These are phyloP conservation scores for Drosophila melanosoma DNA, from an alignment of 2,888 invertebrate species.

Conservation along the genomic window DNA sequence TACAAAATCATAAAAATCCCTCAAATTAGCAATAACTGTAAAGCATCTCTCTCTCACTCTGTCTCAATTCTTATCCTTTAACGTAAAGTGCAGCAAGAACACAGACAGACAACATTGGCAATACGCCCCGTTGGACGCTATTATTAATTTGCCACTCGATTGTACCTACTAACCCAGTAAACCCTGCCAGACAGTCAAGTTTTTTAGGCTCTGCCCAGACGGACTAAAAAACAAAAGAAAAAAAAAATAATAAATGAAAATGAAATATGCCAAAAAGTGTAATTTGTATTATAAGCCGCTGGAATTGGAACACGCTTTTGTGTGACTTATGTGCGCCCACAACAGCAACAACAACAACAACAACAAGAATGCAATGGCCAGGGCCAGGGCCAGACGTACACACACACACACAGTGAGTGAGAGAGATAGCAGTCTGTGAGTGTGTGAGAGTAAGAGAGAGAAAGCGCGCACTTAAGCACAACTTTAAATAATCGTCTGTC, in stretches of 20 bases:
- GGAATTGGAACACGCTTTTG: conserved; percentile 44
- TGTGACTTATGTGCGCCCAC: conserved; percentile 54
- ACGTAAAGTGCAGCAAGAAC: neutral
- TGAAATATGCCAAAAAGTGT: conserved; percentile 78
- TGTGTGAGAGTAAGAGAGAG: conserved; percentile 16
- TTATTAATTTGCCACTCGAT: conserved; percentile 42
- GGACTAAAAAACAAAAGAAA: conserved; percentile 22
- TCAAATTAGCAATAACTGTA: conserved; percentile 70
- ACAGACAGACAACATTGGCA: conserved; percentile 20
- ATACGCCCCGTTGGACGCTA: conserved; percentile 46
- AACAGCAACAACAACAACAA: conserved; percentile 40
- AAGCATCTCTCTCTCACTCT: conserved; percentile 23
- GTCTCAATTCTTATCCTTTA: neutral
- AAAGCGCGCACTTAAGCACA: conserved; percentile 80
- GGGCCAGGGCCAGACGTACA: conserved; percentile 46
- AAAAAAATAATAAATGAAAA: conserved; percentile 36
- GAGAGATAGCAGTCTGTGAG: neutral
- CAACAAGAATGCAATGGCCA: conserved; percentile 46
- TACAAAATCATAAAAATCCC: conserved; percentile 76
- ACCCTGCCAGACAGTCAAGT: conserved; percentile 10
- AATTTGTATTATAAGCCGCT: conserved; percentile 71
- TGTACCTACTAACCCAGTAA: conserved; percentile 71
- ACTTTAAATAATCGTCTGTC: conserved; percentile 86
- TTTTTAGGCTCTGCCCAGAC: conserved; percentile 52
- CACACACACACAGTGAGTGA: conserved; percentile 8